phyloP scores from a whole-genome alignment of 2,113 vertebrate species.

The Dermatemys mawii region DNA sequence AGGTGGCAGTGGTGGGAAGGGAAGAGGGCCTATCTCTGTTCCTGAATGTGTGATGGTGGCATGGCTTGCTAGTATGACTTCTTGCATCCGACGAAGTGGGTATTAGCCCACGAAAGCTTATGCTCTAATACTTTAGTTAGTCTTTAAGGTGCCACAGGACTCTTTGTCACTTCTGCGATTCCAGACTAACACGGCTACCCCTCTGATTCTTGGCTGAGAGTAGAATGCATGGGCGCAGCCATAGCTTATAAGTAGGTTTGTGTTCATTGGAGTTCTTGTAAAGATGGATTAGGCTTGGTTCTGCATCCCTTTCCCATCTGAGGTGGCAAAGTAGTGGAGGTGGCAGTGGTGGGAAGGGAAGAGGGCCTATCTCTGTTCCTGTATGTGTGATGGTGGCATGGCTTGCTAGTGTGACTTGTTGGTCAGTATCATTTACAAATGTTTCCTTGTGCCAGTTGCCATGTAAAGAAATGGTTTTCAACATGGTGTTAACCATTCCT shows the following conservation, averaged over 20 bases:
- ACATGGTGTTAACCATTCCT: background rate
- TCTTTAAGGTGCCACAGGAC: too few species aligned
- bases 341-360: too few species aligned
- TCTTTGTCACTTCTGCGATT: too few species aligned
- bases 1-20: too few species aligned
- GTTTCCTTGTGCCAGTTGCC: background rate
- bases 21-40: too few species aligned
- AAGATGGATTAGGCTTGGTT: background rate
- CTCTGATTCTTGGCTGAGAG: background rate
- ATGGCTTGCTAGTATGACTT: too few species aligned
- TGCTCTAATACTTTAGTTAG: too few species aligned
- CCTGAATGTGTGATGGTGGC: too few species aligned
- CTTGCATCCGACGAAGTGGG: too few species aligned
- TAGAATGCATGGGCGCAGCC: background rate
- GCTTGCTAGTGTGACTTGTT: background rate
- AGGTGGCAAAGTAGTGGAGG: background rate
- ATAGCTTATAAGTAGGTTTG: fast-evolving
- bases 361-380: background rate
- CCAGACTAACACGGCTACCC: too few species aligned
- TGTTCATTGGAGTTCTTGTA: background rate
- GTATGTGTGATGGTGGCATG: fast-evolving
- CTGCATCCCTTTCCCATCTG: background rate
- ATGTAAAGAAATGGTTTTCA: background rate
- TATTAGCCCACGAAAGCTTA: too few species aligned
- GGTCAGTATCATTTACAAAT: background rate